Evolutionary conservation across 2,888 invertebrate genomes (phyloP).

Genomic region (Protodeltote pygarga): DNA sequence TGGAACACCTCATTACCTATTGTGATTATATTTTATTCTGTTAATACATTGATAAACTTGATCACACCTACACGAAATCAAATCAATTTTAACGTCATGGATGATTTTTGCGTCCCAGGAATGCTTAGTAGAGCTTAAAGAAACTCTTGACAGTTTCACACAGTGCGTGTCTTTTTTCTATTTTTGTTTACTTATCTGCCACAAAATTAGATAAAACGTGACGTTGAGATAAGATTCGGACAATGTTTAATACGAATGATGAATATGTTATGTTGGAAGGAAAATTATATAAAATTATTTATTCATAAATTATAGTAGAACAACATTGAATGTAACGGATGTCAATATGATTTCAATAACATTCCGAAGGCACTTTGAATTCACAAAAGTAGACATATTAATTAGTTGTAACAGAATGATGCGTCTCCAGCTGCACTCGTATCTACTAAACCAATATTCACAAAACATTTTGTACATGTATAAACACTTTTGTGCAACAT

Average conservation of each 20-base stretch:
- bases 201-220: slow-evolving; percentile 11
- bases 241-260: neutral
- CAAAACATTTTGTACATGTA: slow-evolving; percentile 4
- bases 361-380: slow-evolving; percentile 60
- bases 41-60: slow-evolving; percentile 17
- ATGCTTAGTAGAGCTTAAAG: slow-evolving; percentile 41
- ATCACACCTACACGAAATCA: slow-evolving; percentile 30
- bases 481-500: slow-evolving; percentile 10
- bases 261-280: slow-evolving; percentile 1
- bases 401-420: neutral
- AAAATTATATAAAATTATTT: neutral
- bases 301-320: slow-evolving; percentile 1
- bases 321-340: slow-evolving; percentile 9
- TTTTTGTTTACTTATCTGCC: slow-evolving; percentile 15
- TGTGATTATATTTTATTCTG: neutral
- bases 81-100: slow-evolving; percentile 29
- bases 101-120: slow-evolving; percentile 33
- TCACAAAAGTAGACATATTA: slow-evolving; percentile 25
- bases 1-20: neutral
- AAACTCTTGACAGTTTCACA: too few species aligned
- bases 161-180: slow-evolving; percentile 4
- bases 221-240: slow-evolving; percentile 9
- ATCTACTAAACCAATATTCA: neutral
- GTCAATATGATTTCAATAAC: slow-evolving; percentile 15
- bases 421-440: neutral